Conservation (phyloP, 2,797 vertebrate genomes). For the Brachyrhaphis roseni region DNA sequence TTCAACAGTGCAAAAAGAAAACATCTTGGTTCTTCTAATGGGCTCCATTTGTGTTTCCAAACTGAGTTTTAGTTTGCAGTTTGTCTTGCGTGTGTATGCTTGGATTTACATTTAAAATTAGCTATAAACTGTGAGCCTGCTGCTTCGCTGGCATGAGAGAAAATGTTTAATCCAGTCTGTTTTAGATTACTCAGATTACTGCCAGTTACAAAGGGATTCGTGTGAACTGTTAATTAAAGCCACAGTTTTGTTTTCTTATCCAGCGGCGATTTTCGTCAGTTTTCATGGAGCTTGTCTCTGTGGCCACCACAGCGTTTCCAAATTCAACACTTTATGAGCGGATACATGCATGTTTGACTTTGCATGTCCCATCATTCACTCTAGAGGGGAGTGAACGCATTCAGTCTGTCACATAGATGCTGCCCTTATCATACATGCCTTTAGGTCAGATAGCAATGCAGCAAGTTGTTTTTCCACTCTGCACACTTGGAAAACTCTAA, state of each 20-base stretch:
- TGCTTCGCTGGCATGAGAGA: conserved; percentile 39
- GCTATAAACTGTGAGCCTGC: conserved; percentile 28
- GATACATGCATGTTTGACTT: conserved; percentile 32
- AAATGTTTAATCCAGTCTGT: conserved; percentile 59
- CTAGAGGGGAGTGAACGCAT: conserved; percentile 40
- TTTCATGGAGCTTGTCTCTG: conserved; percentile 68
- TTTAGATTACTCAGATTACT: conserved; percentile 62
- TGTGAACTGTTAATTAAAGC: conserved; percentile 71
- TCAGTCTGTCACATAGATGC: conserved; percentile 36
- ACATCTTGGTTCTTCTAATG: not conserved
- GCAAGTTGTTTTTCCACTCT: conserved; percentile 9
- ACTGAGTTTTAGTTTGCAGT: not conserved
- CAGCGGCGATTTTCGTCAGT: conserved; percentile 56
- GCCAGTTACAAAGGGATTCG: conserved; percentile 54
- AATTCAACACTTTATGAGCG: conserved; percentile 56
- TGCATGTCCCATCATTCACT: conserved; percentile 37
- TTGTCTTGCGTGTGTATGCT: not conserved
- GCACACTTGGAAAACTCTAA: conserved; percentile 38
- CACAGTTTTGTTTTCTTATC: conserved; percentile 66
- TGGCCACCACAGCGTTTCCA: conserved; percentile 57
- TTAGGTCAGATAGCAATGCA: conserved; percentile 31
- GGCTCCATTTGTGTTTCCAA: conserved; percentile 5
- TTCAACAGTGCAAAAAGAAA: not conserved
- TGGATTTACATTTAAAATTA: conserved; percentile 13
- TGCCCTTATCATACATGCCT: conserved; percentile 33